These are phyloP conservation scores for Homarus gammarus DNA, from an alignment of 2,888 invertebrate genomes.

Conservation along the genomic window DNA sequence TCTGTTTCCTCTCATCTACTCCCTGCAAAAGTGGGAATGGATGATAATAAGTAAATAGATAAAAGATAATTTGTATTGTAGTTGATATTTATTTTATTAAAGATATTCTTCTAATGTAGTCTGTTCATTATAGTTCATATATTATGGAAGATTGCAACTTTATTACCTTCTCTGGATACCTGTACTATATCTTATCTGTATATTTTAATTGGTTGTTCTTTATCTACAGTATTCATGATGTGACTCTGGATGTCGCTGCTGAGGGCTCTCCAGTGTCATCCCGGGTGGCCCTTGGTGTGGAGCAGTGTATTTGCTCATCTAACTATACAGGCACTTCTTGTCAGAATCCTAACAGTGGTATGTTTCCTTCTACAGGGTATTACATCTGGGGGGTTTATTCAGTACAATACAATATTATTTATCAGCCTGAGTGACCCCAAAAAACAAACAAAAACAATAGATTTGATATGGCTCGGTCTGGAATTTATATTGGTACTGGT, in stretches of 20 bases:
- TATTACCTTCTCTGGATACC: too few relatives aligned
- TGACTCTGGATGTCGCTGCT: constrained; percentile 83
- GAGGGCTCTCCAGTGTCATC: constrained; percentile 83
- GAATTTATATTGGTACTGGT: background rate
- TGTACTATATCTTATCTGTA: too few relatives aligned
- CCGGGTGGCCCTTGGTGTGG: constrained; percentile 89
- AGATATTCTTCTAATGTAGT: too few relatives aligned
- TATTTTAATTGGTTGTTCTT: too few relatives aligned
- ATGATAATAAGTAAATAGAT: too few relatives aligned
- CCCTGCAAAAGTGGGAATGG: too few relatives aligned
- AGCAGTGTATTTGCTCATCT: constrained; percentile 90
- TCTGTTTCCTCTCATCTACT: too few relatives aligned
- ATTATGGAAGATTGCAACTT: too few relatives aligned
- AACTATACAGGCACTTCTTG: constrained; percentile 93
- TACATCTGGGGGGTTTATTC: background rate
- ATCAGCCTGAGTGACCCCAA: background rate
- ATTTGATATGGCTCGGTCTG: background rate
- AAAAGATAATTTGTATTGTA: too few relatives aligned
- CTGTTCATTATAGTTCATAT: too few relatives aligned
- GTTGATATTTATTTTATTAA: too few relatives aligned
- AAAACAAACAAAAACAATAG: background rate
- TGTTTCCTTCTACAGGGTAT: too few relatives aligned
- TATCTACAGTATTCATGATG: constrained; percentile 84
- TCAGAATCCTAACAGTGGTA: constrained; percentile 82
- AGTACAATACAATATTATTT: background rate